A percentile compares a stretch with the other conserved stretches of the same genome.
Conservation (phyloP, 2,113 vertebrate species). For the Alligator mississippiensis region DNA sequence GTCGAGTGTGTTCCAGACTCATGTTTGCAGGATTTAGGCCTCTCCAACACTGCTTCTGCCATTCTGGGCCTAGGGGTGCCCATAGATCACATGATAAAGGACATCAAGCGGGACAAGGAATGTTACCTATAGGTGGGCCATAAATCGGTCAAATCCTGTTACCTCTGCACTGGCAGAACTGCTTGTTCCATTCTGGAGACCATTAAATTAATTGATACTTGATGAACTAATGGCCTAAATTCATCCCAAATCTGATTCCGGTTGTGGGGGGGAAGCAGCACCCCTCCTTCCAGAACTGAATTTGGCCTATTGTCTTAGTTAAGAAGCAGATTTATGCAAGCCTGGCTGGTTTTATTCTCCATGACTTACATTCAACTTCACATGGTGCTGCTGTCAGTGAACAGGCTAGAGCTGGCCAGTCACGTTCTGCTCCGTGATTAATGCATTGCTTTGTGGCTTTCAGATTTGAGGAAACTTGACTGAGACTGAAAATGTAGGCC, state of each 20-base stretch:
- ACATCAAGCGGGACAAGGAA: not conserved
- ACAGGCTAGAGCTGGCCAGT: not conserved
- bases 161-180: not conserved
- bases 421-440: not conserved
- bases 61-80: not conserved
- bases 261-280: no score
- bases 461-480: conserved; percentile 8
- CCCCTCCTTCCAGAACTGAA: not conserved
- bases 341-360: no score
- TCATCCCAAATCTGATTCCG: not conserved
- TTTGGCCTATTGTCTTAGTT: not conserved
- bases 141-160: not conserved
- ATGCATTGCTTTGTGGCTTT: not conserved
- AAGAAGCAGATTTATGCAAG: not conserved
- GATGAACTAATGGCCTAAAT: not conserved
- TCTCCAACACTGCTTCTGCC: not conserved
- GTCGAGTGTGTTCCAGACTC: not conserved
- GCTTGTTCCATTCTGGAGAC: not conserved
- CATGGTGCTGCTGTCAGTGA: not conserved
- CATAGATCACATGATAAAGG: not conserved
- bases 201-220: not conserved
- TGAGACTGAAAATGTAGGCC: not conserved
- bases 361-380: not conserved
- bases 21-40: not conserved
- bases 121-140: not conserved